These are phyloP conservation scores for Apeira syringaria DNA, from an alignment of 2,888 invertebrate species.

Conservation along the genomic window DNA sequence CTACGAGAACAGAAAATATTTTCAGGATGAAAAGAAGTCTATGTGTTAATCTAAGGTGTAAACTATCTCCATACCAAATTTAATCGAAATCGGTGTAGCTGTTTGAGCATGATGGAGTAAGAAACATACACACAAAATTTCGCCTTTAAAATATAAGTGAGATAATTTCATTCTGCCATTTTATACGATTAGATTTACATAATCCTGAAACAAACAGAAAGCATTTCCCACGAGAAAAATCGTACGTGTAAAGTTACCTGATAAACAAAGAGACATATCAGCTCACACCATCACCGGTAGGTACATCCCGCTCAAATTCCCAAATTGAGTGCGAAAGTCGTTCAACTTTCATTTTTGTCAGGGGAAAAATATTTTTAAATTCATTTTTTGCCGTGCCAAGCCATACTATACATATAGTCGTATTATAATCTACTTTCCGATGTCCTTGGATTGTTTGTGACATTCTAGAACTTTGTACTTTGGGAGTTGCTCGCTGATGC, in stretches of 20 bases:
- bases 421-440: conserved; percentile 16
- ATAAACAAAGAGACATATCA: conserved; percentile 27
- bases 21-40: too few relatives aligned
- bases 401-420: conserved; percentile 2
- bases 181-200: too few relatives aligned
- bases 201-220: too few relatives aligned
- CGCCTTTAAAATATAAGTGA: too few relatives aligned
- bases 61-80: too few relatives aligned
- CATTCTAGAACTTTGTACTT: conserved; percentile 4
- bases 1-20: too few relatives aligned
- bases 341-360: conserved; percentile 33
- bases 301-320: conserved; percentile 21
- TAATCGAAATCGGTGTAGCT: too few relatives aligned
- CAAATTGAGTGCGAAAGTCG: conserved; percentile 29
- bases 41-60: too few relatives aligned
- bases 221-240: background rate
- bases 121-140: too few relatives aligned
- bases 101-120: too few relatives aligned
- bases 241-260: conserved; percentile 7
- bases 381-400: conserved; percentile 10
- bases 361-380: conserved; percentile 29
- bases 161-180: too few relatives aligned
- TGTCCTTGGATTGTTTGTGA: conserved; percentile 9
- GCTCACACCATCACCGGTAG: conserved; percentile 19
- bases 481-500: too few relatives aligned